Evolutionary conservation across 2,888 invertebrate genomes (phyloP).

Genomic region (Drosophila anomalata): DNA sequence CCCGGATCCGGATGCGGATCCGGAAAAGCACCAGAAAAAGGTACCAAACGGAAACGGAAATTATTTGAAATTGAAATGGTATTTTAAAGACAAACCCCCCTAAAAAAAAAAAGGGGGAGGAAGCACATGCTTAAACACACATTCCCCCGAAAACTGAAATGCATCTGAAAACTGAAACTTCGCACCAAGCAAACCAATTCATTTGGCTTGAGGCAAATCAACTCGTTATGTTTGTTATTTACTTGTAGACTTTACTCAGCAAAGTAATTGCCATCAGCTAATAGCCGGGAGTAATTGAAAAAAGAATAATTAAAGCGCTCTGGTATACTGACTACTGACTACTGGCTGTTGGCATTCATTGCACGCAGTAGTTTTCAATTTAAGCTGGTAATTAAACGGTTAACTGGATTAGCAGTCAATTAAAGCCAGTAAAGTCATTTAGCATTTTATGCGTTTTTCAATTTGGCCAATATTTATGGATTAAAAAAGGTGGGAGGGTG

Average conservation of each 20-base stretch:
- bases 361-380: background rate
- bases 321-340: background rate
- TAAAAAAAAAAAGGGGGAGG: background rate
- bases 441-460: background rate
- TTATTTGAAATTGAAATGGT: conserved; percentile 26
- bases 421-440: background rate
- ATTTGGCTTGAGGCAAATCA: background rate
- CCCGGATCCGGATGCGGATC: background rate
- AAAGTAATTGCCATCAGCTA: background rate
- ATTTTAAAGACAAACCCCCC: background rate
- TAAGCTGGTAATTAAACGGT: background rate
- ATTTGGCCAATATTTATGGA: too few species aligned
- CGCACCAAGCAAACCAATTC: conserved; percentile 4
- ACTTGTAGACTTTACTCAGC: background rate
- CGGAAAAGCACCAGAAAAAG: conserved; percentile 17
- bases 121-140: background rate
- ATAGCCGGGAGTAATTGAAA: background rate
- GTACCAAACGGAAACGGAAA: conserved; percentile 26
- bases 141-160: background rate
- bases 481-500: too few species aligned
- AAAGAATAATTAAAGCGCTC: background rate
- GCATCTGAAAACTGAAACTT: background rate
- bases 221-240: conserved; percentile 1
- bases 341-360: background rate
- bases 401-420: conserved; percentile 1